Percentiles rank a stretch among this genome's conserved stretches.
phyloP scores from a whole-genome alignment of 1,140 invertebrate species.

The Dolichoris vasculosae region DNA sequence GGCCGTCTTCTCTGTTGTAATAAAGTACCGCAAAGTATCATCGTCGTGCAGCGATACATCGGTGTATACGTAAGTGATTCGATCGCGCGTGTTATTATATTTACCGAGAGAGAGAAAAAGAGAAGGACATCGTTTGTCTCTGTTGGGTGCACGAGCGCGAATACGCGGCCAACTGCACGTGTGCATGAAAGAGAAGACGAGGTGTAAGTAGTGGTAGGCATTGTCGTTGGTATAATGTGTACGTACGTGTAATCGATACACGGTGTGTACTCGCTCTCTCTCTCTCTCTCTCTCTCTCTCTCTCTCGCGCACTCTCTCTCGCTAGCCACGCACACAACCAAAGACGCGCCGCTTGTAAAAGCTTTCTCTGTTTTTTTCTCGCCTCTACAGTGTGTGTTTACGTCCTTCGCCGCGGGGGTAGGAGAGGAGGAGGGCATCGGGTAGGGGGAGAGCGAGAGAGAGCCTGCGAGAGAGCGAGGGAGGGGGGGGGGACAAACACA shows the following conservation, averaged over 20 bases:
- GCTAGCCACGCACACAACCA: too few species aligned
- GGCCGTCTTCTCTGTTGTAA: too few species aligned
- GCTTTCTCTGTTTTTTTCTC: constrained; percentile 23
- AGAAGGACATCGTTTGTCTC: too few species aligned
- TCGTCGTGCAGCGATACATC: background rate
- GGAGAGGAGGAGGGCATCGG: too few species aligned
- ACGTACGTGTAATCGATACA: background rate
- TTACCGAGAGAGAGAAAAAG: background rate
- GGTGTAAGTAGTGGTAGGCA: too few species aligned
- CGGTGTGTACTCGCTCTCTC: background rate
- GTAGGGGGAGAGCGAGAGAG: too few species aligned
- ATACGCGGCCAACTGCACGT: background rate
- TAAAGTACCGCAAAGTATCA: background rate
- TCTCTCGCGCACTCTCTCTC: background rate
- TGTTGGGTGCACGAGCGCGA: background rate
- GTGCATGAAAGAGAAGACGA: background rate
- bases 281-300: background rate
- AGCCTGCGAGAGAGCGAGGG: background rate
- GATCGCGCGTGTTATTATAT: background rate
- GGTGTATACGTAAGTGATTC: background rate
- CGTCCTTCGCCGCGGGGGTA: background rate
- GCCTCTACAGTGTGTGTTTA: constrained; percentile 18
- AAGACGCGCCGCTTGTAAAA: background rate
- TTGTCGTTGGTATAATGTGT: too few species aligned
- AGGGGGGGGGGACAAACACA: background rate